These are phyloP conservation scores for Diarsia brunnea DNA, from an alignment of 2,888 invertebrate species.

Conservation along the genomic window DNA sequence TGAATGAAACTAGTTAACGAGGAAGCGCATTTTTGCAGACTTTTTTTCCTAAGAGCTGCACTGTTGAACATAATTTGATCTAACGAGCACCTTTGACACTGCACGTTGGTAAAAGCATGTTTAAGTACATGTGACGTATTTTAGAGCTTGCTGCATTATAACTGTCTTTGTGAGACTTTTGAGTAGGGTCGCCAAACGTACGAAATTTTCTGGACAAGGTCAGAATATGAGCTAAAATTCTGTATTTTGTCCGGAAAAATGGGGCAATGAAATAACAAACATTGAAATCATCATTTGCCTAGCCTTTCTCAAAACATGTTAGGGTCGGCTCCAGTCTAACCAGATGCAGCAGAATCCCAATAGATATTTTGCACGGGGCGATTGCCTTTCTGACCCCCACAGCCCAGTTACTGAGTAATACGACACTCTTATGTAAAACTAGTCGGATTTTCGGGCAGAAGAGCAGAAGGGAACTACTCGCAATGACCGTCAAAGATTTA, in stretches of 20 bases:
- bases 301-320: no score
- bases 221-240: not conserved
- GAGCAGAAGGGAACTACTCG: not conserved
- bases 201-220: not conserved
- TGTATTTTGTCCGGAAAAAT: no score
- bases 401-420: no score
- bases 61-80: slow-evolving; percentile 65
- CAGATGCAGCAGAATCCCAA: no score
- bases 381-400: no score
- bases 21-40: slow-evolving; percentile 57
- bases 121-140: slow-evolving; percentile 25
- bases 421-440: not conserved
- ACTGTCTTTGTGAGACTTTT: slow-evolving; percentile 8
- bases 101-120: slow-evolving; percentile 35
- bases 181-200: not conserved
- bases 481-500: not conserved
- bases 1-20: slow-evolving; percentile 79
- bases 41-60: slow-evolving; percentile 54
- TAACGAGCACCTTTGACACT: slow-evolving; percentile 70
- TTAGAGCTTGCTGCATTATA: slow-evolving; percentile 25
- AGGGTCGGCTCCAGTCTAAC: no score
- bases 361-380: no score
- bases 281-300: no score
- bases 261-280: no score
- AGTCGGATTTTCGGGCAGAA: not conserved